Evolutionary conservation across 2,797 vertebrate species (phyloP).

Genomic region (Remorina albescens): DNA sequence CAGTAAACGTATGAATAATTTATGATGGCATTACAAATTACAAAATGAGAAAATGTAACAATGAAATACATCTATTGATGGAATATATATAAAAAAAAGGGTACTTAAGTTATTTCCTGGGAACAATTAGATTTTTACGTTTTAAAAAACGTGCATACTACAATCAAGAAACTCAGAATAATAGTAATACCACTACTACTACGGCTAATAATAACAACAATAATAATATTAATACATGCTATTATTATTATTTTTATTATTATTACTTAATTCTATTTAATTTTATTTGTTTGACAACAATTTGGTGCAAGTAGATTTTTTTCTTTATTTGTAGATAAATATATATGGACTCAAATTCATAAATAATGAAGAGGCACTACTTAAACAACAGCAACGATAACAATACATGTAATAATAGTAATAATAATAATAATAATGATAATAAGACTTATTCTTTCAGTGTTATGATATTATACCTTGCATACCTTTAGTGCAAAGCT

Average conservation of each 20-base stretch:
- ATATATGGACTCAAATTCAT: neutral
- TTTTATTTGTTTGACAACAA: neutral
- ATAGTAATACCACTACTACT: too few species aligned
- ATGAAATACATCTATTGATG: neutral
- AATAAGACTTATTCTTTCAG: neutral
- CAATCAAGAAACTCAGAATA: too few species aligned
- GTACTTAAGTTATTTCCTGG: neutral
- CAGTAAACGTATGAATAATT: neutral
- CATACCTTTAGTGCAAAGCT: neutral
- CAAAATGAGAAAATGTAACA: neutral
- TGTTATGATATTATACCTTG: too few species aligned
- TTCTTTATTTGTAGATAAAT: neutral
- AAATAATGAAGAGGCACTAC: neutral
- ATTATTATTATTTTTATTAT: neutral
- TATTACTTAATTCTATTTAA: too few species aligned
- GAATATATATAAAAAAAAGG: slow-evolving; percentile 6
- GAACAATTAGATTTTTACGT: neutral
- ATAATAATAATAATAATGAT: neutral
- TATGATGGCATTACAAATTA: neutral
- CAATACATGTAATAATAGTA: neutral
- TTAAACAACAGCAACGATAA: neutral
- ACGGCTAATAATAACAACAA: too few species aligned
- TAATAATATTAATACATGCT: too few species aligned
- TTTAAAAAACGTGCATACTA: neutral
- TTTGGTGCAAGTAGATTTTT: neutral